phyloP scores from a whole-genome alignment of 2,113 vertebrate species.

The Hemibagrus wyckioides region DNA sequence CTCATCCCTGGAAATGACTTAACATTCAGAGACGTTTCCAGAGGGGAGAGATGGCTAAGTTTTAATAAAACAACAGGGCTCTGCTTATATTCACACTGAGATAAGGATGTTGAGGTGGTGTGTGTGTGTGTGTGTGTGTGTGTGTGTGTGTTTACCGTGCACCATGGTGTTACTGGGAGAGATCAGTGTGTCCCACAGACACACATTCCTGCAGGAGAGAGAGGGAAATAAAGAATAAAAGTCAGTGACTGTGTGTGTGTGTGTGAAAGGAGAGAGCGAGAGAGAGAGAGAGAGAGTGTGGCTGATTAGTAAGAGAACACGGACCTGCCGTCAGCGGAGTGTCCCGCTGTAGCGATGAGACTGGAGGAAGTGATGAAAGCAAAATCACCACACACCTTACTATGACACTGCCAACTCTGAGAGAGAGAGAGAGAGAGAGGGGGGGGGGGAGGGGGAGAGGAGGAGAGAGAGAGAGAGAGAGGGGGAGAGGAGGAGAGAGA shows the following conservation, averaged over 20 bases:
- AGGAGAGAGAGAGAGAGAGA: neutral
- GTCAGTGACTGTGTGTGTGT: too few species aligned
- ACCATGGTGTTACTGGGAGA: conserved; percentile 85
- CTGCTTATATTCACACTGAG: neutral
- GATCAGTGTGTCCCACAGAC: conserved; percentile 90
- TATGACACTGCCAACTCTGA: conserved; percentile 97
- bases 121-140: neutral
- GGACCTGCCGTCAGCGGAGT: conserved; percentile 94
- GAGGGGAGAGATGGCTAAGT: neutral
- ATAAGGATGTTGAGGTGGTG: too few species aligned
- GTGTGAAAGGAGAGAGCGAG: too few species aligned
- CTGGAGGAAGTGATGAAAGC: conserved; percentile 97
- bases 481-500: neutral
- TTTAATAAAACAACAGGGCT: neutral
- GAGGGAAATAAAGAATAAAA: neutral
- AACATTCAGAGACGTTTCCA: neutral
- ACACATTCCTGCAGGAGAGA: conserved; percentile 81
- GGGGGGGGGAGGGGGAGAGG: conserved; percentile 12
- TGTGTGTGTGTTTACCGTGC: conserved; percentile 76
- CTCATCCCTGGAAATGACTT: neutral
- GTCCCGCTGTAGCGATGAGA: conserved; percentile 93
- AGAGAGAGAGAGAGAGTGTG: too few species aligned
- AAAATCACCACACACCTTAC: conserved; percentile 93
- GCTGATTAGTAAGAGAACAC: neutral
- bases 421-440: neutral